Evolutionary conservation across 2,797 vertebrate species (phyloP), one percentile per base, ranked within the genome.

Genomic region (Falco cherrug): DNA sequence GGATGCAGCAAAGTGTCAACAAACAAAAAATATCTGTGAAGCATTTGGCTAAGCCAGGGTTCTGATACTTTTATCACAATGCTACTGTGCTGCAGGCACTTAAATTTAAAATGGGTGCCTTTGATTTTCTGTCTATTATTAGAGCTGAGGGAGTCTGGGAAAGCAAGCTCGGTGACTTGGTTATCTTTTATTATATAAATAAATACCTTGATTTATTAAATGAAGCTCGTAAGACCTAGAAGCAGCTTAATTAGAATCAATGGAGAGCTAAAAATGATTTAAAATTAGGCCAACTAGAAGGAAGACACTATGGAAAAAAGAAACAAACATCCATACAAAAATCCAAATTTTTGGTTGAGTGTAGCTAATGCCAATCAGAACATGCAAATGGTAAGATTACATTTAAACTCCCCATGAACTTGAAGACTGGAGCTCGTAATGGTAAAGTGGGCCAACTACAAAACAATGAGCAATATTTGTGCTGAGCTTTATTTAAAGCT

Each of bases 161-260:
- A 95, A 87, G 51, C 24, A 91, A 90, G 41, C 61, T 73, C 59
- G 5, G 17, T 70, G 59, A 65, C 14, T 53, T 84, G 78, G 16
- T 82, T 95, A 89, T 80, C 48, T 61, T 91, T 67, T 83, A 37
- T 82, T 89, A 78, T 82, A 74, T 88, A 95, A 91, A 95, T 93
- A 91, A 94, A 95, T 68, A 80, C 74, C 57, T 81, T 86, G 75
- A 86, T 92, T 75, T 86, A 89, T 93, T 96, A 86, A 94, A 77
- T 78, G 33, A 95, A 73, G 37, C 19, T 95, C 47, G 57, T 50
- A 93, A 90, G 60, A 29, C 12, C 16, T 68, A 79, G 13, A 14
- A 87, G 76, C 41, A 95, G 22, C 65, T 96, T 94, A 96, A 97
- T 93, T 95, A 94, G 82, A 94, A 87, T 20, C 37, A 94, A 76